Percentiles rank a stretch among this genome's conserved stretches.
Conservation (phyloP, 2,797 vertebrate species). For the Cynopterus sphinx region DNA sequence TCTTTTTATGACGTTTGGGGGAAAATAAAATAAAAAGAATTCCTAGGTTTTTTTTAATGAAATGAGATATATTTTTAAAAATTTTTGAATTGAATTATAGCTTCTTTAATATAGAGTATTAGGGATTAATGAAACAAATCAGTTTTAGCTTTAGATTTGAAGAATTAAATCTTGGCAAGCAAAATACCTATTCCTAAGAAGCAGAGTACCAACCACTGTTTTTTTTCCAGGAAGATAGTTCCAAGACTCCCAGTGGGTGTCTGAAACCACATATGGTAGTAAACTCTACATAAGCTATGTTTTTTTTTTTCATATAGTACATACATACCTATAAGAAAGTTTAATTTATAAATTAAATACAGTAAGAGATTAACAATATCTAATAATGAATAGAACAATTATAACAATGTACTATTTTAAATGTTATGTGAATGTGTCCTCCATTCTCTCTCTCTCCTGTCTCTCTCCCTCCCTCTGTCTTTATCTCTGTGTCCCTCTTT, state of each 20-base stretch:
- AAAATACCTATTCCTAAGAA: constrained; percentile 16
- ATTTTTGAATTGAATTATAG: neutral
- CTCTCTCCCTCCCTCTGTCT: no score
- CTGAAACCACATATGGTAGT: neutral
- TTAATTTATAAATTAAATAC: neutral
- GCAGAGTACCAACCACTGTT: neutral
- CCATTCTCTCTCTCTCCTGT: no score
- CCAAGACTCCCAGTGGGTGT: no score
- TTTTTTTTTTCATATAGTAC: neutral
- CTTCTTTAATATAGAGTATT: constrained; percentile 15
- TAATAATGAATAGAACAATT: neutral
- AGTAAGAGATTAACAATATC: neutral
- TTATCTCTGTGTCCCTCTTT: no score
- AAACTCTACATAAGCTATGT: neutral
- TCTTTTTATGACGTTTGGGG: neutral
- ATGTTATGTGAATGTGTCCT: neutral
- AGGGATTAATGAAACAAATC: constrained; percentile 25
- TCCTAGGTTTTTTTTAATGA: neutral
- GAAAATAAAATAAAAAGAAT: constrained; percentile 6
- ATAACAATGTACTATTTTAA: neutral
- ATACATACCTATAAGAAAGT: neutral
- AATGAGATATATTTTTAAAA: constrained; percentile 16
- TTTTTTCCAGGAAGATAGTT: neutral
- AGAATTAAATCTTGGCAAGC: constrained; percentile 53
- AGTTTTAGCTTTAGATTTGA: constrained; percentile 48